Percentiles rank a stretch among this genome's conserved stretches.
Evolutionary conservation across 2,888 invertebrate genomes (phyloP).

Genomic region (Synergus umbraculus): DNA sequence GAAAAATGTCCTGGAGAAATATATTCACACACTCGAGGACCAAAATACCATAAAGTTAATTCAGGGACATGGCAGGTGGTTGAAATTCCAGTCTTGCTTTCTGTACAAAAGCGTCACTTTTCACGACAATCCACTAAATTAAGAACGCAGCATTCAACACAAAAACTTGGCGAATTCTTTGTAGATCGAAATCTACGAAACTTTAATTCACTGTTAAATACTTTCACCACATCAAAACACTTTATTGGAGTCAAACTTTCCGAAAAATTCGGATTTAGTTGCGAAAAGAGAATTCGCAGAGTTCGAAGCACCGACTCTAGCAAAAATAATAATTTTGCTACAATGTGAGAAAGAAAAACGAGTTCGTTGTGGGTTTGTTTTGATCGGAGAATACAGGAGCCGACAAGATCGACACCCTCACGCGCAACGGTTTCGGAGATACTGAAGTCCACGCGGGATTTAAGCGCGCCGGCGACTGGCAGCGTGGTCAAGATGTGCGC

Average conservation of each 20-base stretch:
- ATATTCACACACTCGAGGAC: neutral
- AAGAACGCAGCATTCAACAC: neutral
- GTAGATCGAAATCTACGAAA: neutral
- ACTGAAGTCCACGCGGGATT: slow-evolving; percentile 63
- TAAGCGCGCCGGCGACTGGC: slow-evolving; percentile 58
- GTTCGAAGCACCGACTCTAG: neutral
- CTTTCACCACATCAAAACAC: neutral
- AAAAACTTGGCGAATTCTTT: neutral
- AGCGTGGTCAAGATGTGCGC: slow-evolving; percentile 70
- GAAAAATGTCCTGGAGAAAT: neutral
- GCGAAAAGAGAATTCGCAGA: neutral
- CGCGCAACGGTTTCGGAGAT: slow-evolving; percentile 65
- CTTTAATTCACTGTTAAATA: neutral
- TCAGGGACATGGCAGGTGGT: slow-evolving; percentile 11
- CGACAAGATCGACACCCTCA: slow-evolving; percentile 39
- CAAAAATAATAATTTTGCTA: neutral
- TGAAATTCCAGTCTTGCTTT: neutral
- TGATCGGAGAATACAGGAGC: neutral
- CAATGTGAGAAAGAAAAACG: neutral
- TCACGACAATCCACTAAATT: slow-evolving; percentile 9
- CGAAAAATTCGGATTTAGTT: neutral
- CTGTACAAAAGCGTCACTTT: neutral
- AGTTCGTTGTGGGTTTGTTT: slow-evolving; percentile 16
- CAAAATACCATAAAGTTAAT: neutral
- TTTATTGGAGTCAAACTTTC: neutral